Evolutionary conservation across 2,888 invertebrate species (phyloP).

Genomic region (Cartodere bifasciata): DNA sequence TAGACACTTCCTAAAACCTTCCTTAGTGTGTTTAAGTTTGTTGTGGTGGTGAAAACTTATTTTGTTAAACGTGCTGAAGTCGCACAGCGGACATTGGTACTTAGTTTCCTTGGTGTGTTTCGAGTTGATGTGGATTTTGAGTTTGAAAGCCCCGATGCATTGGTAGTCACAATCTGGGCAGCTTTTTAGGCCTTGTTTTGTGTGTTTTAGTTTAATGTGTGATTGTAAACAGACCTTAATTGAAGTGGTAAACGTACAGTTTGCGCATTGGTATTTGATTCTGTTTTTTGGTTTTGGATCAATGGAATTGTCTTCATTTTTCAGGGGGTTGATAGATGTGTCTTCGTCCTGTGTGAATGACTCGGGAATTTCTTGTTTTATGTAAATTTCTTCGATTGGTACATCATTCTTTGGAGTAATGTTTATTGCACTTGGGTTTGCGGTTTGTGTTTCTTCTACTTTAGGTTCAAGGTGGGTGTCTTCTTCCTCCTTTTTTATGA

Average conservation of each 20-base stretch:
- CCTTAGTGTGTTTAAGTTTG: background rate
- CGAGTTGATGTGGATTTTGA: background rate
- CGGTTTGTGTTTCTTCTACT: no score
- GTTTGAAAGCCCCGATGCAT: background rate
- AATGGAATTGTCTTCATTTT: no score
- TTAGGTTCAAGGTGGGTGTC: no score
- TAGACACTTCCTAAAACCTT: background rate
- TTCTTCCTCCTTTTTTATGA: no score
- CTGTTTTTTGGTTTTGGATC: no score
- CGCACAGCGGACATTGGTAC: background rate
- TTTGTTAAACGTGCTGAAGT: background rate
- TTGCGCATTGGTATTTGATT: background rate
- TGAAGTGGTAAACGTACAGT: background rate
- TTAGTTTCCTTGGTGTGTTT: background rate
- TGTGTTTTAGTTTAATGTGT: constrained; percentile 1
- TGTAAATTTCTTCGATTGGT: no score
- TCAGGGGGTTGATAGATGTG: no score
- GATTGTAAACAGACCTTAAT: background rate
- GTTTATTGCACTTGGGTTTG: no score
- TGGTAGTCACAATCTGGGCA: background rate
- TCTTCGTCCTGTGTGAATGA: no score
- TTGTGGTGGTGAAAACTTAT: background rate
- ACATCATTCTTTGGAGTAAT: no score
- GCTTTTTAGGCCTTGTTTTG: background rate
- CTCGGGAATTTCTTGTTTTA: no score